Evolutionary conservation across 1,140 invertebrate genomes (phyloP).

Genomic region (Bombyx mori): ASM3026992v2 NC_085111.1:3659001-3659500

Average conservation of each 20-base stretch:
- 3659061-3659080: constrained; percentile 15
- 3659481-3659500: background rate
- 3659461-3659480: background rate
- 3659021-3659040: background rate
- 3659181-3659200: constrained; percentile 18
- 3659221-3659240: too few species aligned
- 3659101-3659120: constrained; percentile 27
- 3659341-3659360: too few species aligned
- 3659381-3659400: too few species aligned
- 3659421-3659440: background rate
- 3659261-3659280: too few species aligned
- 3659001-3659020: too few species aligned
- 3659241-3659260: too few species aligned
- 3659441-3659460: background rate
- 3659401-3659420: too few species aligned
- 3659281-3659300: too few species aligned
- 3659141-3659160: constrained; percentile 28
- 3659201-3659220: constrained; percentile 7
- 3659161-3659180: constrained; percentile 13
- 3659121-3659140: constrained; percentile 18
- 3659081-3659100: constrained; percentile 30
- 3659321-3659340: too few species aligned
- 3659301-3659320: too few species aligned
- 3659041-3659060: background rate
- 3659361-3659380: too few species aligned